A percentile compares a stretch with the other conserved stretches of the same genome.
Conservation (phyloP, 2,113 vertebrate species). For the Naja naja region DNA sequence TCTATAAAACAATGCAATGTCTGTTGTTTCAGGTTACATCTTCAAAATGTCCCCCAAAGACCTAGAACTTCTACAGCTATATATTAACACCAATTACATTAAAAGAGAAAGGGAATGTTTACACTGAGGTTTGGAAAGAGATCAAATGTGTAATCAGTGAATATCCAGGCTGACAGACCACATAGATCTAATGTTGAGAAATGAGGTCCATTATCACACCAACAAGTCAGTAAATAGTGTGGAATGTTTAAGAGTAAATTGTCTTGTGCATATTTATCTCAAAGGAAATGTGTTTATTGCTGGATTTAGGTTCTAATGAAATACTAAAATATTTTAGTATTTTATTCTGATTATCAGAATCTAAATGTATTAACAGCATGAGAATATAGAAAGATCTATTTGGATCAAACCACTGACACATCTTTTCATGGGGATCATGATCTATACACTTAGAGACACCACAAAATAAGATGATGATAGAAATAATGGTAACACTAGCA, state of each 20-base stretch:
- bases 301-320: background rate
- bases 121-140: background rate
- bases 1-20: background rate
- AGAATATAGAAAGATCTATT: background rate
- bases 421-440: background rate
- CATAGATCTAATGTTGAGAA: background rate
- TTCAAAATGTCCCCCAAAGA: background rate
- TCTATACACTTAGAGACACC: background rate
- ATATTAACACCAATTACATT: background rate
- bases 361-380: background rate
- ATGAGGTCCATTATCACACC: background rate
- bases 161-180: background rate
- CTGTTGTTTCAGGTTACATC: background rate
- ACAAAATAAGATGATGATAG: background rate
- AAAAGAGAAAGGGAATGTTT: background rate
- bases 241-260: background rate
- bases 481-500: background rate
- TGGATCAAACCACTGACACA: background rate
- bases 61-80: background rate
- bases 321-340: background rate
- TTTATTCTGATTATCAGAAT: background rate
- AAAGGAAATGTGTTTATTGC: background rate
- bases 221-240: background rate
- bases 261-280: background rate
- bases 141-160: background rate